phyloP scores from a whole-genome alignment of 2,113 vertebrate species.

The Halcyon senegalensis region DNA sequence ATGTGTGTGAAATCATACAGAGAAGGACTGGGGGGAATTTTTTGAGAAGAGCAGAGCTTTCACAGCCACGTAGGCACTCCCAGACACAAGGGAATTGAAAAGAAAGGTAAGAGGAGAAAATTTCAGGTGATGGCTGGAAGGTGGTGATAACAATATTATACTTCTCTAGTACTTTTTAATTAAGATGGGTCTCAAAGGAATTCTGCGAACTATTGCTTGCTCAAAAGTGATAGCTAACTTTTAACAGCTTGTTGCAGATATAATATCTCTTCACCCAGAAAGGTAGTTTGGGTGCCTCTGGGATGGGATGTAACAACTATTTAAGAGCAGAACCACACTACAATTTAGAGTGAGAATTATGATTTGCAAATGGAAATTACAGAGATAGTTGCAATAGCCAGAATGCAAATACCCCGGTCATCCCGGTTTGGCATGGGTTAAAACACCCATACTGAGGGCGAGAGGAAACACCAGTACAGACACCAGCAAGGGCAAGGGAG shows the following conservation, averaged over 20 bases:
- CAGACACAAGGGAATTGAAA: not conserved
- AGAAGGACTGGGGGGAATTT: not conserved
- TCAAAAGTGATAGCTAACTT: not conserved
- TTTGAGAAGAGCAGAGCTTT: not conserved
- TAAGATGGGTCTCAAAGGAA: not conserved
- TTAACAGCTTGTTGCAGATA: not conserved
- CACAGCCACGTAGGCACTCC: accelerated
- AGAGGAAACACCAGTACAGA: not conserved
- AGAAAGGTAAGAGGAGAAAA: not conserved
- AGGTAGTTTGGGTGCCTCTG: not conserved
- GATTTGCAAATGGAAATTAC: slow-evolving; percentile 44
- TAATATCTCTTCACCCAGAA: not conserved
- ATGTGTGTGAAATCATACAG: not conserved
- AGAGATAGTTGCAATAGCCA: not conserved
- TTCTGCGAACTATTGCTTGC: not conserved
- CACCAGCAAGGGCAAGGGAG: not conserved
- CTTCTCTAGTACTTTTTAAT: not conserved
- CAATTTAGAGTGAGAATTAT: not conserved
- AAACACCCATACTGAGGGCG: not conserved
- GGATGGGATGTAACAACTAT: not conserved
- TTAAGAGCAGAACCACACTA: not conserved
- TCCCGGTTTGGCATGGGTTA: not conserved
- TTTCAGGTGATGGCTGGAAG: not conserved
- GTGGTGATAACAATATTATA: not conserved
- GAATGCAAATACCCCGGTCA: slow-evolving; percentile 14